A percentile compares a stretch with the other conserved stretches of the same genome.
phyloP scores from a whole-genome alignment of 1,140 invertebrate genomes.

The Atta texana region DNA sequence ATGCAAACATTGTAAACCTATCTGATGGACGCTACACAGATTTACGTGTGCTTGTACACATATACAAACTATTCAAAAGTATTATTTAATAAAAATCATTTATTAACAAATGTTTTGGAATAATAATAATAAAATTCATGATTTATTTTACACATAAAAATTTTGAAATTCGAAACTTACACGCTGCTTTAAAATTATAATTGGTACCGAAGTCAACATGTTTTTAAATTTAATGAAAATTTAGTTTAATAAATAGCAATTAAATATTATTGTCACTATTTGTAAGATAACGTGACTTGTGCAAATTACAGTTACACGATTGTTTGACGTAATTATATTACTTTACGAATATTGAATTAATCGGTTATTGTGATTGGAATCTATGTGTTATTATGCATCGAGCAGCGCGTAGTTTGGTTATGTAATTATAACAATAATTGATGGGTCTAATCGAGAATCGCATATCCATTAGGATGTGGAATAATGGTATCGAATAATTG shows the following conservation, averaged over 20 bases:
- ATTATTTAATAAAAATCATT: conserved; percentile 16
- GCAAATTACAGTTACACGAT: conserved; percentile 24
- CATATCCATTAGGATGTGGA: neutral
- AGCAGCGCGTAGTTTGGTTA: conserved; percentile 4
- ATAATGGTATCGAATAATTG: conserved; percentile 30
- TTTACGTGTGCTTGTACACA: neutral
- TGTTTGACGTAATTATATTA: conserved; percentile 23
- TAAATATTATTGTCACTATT: neutral
- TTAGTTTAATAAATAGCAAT: neutral
- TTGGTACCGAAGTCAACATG: conserved; percentile 39
- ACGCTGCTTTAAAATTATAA: conserved; percentile 26
- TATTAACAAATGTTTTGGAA: neutral
- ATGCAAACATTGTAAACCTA: neutral
- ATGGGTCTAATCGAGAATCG: conserved; percentile 49
- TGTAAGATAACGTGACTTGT: neutral
- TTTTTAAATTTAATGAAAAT: conserved; percentile 62
- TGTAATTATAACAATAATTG: conserved; percentile 55
- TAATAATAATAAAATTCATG: neutral
- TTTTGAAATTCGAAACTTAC: neutral
- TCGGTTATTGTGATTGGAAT: conserved; percentile 34
- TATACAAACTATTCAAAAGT: neutral
- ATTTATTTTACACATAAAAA: conserved; percentile 23
- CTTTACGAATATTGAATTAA: conserved; percentile 20
- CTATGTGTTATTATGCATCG: conserved; percentile 34
- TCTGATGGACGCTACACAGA: conserved; percentile 4